These are phyloP conservation scores for Nematolebias whitei DNA, from an alignment of 2,113 vertebrate genomes.

Conservation along the genomic window DNA sequence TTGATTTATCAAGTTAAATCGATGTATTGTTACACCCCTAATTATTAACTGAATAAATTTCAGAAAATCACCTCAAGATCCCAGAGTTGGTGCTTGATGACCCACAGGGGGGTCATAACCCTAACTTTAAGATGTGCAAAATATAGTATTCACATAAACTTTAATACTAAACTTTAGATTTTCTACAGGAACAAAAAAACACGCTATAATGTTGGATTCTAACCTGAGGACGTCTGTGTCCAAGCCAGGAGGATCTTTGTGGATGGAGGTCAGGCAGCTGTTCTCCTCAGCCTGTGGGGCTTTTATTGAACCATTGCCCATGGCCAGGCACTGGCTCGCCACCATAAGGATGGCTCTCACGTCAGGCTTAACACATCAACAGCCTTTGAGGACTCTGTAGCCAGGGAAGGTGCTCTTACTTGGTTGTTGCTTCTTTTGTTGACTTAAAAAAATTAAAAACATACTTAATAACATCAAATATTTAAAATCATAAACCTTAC, in stretches of 20 bases:
- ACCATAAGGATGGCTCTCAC: constrained; percentile 74
- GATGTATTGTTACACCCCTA: no score
- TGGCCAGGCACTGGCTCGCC: constrained; percentile 68
- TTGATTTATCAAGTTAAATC: no score
- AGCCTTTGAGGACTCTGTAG: neutral
- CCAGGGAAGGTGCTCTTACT: neutral
- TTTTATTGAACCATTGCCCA: constrained; percentile 85
- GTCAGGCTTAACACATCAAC: constrained; percentile 12
- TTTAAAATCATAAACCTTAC: neutral
- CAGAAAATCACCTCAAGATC: no score
- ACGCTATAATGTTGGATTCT: neutral
- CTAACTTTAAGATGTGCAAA: no score
- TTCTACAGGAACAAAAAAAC: no score
- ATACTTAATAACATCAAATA: no score
- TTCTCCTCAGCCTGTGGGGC: constrained; percentile 69
- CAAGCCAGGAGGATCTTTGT: constrained; percentile 50
- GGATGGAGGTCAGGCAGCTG: constrained; percentile 69
- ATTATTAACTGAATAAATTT: no score
- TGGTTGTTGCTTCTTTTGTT: no score
- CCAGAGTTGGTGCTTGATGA: no score
- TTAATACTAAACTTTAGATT: no score
- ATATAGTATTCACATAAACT: neutral
- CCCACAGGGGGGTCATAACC: no score
- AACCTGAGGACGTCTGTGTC: constrained; percentile 71
- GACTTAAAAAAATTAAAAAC: no score